Conservation (phyloP, 2,797 vertebrate species). For the Coregonus sp. region DNA sequence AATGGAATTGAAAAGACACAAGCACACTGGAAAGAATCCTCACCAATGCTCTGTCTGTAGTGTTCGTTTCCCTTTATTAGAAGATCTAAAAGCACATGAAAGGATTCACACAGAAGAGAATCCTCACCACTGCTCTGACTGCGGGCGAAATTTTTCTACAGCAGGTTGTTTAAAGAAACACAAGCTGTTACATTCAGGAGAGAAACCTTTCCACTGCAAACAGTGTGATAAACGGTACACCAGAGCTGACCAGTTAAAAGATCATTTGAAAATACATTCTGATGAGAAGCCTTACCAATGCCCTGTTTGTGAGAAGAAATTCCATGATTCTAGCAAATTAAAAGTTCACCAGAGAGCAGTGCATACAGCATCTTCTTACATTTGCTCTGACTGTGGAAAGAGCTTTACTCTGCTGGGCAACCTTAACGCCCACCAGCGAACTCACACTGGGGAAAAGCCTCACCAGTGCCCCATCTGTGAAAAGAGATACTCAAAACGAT, state of each 20-base stretch:
- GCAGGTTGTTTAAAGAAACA: conserved; percentile 4
- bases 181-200: conserved; percentile 2
- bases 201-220: conserved; percentile 2
- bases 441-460: not conserved
- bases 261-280: not conserved
- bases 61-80: not conserved
- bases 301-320: not conserved
- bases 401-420: not conserved
- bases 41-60: not conserved
- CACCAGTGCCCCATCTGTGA: not conserved
- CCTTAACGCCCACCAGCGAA: conserved; percentile 1
- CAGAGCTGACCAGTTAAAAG: conserved; percentile 2
- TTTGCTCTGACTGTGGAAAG: not conserved
- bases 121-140: conserved; percentile 2
- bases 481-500: not conserved
- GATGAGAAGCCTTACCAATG: conserved; percentile 1
- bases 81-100: not conserved
- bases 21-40: not conserved
- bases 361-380: conserved; percentile 3
- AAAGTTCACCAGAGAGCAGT: conserved; percentile 4
- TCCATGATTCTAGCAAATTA: conserved; percentile 5
- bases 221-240: not conserved
- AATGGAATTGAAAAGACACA: not conserved
- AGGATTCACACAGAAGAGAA: not conserved
- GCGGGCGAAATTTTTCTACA: not conserved